Base-by-base conservation (phyloP, 2,888 invertebrate species). In the Acleris sparsana region DNA sequence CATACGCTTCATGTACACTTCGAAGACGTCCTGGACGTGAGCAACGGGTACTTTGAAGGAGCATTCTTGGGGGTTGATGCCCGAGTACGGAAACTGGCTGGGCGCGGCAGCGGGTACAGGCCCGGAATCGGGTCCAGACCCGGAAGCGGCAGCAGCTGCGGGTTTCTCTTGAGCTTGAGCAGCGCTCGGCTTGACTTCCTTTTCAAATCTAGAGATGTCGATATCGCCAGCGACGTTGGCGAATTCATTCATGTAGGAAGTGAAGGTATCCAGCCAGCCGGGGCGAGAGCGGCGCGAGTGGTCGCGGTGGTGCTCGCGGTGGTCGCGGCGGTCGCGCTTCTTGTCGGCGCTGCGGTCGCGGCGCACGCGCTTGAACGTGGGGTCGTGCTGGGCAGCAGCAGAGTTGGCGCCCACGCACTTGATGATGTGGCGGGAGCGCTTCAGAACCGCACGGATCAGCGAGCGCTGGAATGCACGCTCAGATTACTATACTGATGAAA, bases 171-270 rank as follows among this genome's bases (percentile, higher is more conserved):
- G 57, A 39, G 74, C 63, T 69, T 69, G 4, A 67, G 65, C 59
- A 61, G 71, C 43, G 64, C 73, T 63, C 70, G 70, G 48, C 62
- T 65, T 58, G 11, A 70, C 63, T 59, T 70, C 65, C 20, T 68
- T 74, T 70, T 58, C 73, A 6, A 65, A 52, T 16, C 5, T 17
- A 62, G 80, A 66, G 58, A 75, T 68, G 67, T 83, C 83, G 13
- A 86, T 74, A 68, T 92, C 90, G 2, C 90, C 92, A 1, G 93
- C 90, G 0, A 93, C 80, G 72, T 93, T 92, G 9, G 93, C 88
- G 80, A 93, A 94, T 72, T 94, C 93, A 69, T 93, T 93, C 80
- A 94, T 85, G 72, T 93, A 93, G 9, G 84, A 86, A 6, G 88
- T 76, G 63, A 94, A 87, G 33, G 87, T 87, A 1, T 93, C 90